Evolutionary conservation across 2,113 vertebrate species (phyloP).

Genomic region (Psophia crepitans): DNA sequence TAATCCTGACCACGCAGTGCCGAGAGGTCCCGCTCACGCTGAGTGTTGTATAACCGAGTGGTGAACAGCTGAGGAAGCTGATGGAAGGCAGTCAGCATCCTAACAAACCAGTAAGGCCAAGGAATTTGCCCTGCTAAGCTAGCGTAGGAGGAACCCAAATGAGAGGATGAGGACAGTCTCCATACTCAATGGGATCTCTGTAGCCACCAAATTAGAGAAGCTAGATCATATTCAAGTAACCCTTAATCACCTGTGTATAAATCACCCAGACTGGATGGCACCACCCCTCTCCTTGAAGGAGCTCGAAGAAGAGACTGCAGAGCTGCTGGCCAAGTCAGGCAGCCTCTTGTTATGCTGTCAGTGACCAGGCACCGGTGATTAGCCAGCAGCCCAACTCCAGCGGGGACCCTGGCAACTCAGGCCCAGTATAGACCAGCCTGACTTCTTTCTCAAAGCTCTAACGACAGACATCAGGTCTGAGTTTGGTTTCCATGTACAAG

Average conservation of each 20-base stretch:
- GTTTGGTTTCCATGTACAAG: not conserved
- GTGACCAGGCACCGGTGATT: not conserved
- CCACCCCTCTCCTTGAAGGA: not conserved
- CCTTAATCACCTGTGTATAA: not conserved
- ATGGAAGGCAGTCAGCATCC: not conserved
- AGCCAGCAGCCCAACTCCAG: not conserved
- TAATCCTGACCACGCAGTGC: not conserved
- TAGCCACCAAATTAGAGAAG: not conserved
- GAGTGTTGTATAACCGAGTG: not conserved
- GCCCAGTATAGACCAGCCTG: not conserved
- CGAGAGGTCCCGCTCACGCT: not conserved
- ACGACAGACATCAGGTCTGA: not conserved
- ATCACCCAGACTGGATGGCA: not conserved
- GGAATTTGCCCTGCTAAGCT: slow-evolving; percentile 18
- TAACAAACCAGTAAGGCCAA: not conserved
- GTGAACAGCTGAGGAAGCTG: not conserved
- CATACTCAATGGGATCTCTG: rapidly evolving
- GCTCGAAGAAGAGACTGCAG: not conserved
- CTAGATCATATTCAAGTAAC: not conserved
- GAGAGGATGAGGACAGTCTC: not conserved
- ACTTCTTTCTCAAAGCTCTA: not conserved
- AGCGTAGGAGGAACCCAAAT: not conserved
- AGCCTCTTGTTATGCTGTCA: not conserved
- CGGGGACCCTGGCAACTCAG: not conserved
- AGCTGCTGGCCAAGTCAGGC: not conserved